Conservation (phyloP, 2,797 vertebrate species). For the Alauda arvensis region DNA sequence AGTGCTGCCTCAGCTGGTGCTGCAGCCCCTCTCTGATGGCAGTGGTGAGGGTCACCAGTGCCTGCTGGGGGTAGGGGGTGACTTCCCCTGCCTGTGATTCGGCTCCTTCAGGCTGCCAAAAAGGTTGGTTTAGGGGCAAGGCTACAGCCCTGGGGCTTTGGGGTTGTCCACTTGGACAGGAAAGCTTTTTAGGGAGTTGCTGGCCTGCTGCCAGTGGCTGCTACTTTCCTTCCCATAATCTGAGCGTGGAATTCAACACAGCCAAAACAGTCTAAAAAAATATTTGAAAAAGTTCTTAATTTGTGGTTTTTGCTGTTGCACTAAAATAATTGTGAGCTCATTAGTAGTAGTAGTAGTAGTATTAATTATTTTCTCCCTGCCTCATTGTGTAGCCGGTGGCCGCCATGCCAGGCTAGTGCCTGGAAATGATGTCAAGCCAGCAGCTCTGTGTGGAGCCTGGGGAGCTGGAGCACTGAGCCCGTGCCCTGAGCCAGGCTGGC, state of each 20-base stretch:
- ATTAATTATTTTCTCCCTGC: neutral
- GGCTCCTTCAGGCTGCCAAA: accelerated
- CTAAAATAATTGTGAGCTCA: accelerated
- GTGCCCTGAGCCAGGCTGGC: accelerated
- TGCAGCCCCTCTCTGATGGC: neutral
- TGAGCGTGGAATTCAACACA: neutral
- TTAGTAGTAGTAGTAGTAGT: neutral
- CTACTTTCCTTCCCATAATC: neutral
- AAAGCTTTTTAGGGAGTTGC: neutral
- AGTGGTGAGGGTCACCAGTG: accelerated
- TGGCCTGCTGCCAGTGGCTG: neutral
- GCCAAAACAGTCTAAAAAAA: neutral
- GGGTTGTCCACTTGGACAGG: neutral
- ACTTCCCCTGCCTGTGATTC: neutral
- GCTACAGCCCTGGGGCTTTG: neutral
- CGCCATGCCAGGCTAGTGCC: neutral
- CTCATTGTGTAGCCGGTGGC: accelerated
- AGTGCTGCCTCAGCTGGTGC: neutral
- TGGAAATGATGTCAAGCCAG: slow-evolving; percentile 12
- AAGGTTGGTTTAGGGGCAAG: neutral
- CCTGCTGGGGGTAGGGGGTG: neutral
- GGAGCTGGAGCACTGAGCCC: neutral
- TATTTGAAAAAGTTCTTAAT: neutral
- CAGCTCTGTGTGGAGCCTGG: accelerated
- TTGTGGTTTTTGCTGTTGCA: neutral